phyloP scores from a whole-genome alignment of 2,797 vertebrate species.

The Hephaestus fuliginosus region DNA sequence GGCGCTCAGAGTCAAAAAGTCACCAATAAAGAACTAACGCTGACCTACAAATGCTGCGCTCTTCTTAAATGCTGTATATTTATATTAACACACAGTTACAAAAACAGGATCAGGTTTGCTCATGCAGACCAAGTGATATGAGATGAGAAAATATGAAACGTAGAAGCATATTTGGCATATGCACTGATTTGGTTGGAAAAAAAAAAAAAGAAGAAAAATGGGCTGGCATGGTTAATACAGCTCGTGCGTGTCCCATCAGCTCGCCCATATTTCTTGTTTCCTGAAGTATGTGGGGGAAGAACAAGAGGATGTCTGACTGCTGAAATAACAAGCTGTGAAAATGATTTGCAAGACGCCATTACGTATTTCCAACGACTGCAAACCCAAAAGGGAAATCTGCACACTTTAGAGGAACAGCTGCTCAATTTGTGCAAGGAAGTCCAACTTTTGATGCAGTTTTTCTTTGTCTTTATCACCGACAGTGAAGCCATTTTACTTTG shows the following conservation, averaged over 20 bases:
- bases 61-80: background rate
- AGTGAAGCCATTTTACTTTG: constrained; percentile 11
- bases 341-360: constrained; percentile 37
- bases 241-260: constrained; percentile 7
- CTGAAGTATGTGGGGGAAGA: constrained; percentile 24
- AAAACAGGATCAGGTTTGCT: background rate
- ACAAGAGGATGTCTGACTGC: constrained; percentile 38
- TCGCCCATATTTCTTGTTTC: constrained; percentile 2
- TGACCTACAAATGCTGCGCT: background rate
- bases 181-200: background rate
- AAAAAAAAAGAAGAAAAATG: background rate
- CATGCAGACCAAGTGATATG: background rate
- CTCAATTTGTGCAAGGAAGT: constrained; percentile 25
- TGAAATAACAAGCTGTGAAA: constrained; percentile 53
- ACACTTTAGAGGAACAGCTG: constrained; percentile 32
- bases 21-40: background rate
- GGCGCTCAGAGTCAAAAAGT: constrained; percentile 18
- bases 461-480: constrained; percentile 11
- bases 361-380: constrained; percentile 27
- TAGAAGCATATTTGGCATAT: constrained; percentile 3
- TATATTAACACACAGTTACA: background rate
- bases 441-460: constrained; percentile 13
- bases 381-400: constrained; percentile 31
- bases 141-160: background rate
- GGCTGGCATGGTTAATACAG: constrained; percentile 13